Conservation (phyloP, 2,888 invertebrate genomes). For the Nomada flava region DNA sequence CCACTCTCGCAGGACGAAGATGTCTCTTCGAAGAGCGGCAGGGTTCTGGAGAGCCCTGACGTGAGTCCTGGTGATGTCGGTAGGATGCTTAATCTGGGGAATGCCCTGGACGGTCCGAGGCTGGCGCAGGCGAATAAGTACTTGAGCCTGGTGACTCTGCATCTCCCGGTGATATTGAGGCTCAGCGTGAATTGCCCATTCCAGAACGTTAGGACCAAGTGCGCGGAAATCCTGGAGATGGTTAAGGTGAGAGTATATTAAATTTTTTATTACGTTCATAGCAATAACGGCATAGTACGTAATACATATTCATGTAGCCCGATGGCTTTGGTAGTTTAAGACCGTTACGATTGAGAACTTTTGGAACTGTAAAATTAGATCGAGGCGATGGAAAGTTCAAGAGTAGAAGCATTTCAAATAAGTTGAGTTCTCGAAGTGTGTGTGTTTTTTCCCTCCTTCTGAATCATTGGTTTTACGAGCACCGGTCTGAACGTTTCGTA, state of each 20-base stretch:
- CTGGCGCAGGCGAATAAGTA: conserved; percentile 84
- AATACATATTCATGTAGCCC: neutral
- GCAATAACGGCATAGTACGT: neutral
- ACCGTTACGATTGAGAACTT: neutral
- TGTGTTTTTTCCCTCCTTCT: neutral
- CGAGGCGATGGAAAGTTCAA: neutral
- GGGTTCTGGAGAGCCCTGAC: conserved; percentile 82
- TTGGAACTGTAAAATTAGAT: neutral
- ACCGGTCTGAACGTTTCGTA: neutral
- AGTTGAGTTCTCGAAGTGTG: neutral
- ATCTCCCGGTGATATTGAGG: conserved; percentile 86
- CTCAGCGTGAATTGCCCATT: conserved; percentile 87
- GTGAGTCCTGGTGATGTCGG: conserved; percentile 83
- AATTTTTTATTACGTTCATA: conserved; percentile 8
- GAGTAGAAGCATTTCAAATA: neutral
- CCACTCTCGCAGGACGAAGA: conserved; percentile 81
- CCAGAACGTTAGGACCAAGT: conserved; percentile 86
- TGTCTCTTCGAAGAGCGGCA: conserved; percentile 80
- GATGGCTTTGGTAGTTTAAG: neutral
- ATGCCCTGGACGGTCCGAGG: conserved; percentile 81
- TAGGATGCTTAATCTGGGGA: conserved; percentile 82
- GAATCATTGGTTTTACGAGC: conserved; percentile 20
- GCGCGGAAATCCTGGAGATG: conserved; percentile 86
- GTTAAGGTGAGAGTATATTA: conserved; percentile 85
- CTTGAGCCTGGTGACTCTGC: conserved; percentile 85